Base-by-base conservation (phyloP, 2,888 invertebrate genomes). In the Petrolisthes cinctipes region DNA sequence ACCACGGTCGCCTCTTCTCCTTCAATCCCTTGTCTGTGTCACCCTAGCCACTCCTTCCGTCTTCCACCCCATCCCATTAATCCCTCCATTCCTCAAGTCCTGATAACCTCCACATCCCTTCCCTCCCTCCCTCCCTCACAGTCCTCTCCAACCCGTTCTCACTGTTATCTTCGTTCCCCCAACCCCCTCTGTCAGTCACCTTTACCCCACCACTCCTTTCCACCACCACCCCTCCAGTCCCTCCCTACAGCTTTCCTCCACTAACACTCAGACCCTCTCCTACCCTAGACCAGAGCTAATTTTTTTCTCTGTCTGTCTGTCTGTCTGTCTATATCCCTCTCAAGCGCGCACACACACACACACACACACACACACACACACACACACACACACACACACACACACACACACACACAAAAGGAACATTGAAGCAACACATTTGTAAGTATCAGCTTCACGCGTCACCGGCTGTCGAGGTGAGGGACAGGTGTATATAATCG, bases 381-480 rank as follows among this genome's bases (percentile, higher is more conserved):
- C 81, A 81, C 81, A 81, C 81, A 81, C 81, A 61, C 61, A 61
- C 61, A 61, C 61, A 61, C 81, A 61, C 61, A 81, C 51, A 37
- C 37, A 71, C n/a, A n/a, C n/a, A n/a, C n/a, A n/a, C n/a, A n/a
- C n/a, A n/a, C n/a, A n/a, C n/a, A n/a, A n/a, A n/a, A 11, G 68
- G 7, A 5, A 56, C 54, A 23, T 78, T 11, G 17, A 78, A 17
- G 14, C n/a, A n/a, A n/a, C 51, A 78, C 78, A 20, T 56, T 80
- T 61, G 61, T 61, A 61, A 61, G 61, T 61, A 61, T 61, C 61
- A 61, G 61, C 61, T 61, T 20, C 11, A 76, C 11, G 37, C 51
- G 51, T 20, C 76, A 4, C 11, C 78, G 5, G 53, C 6, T 51
- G 54, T 54, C 11, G 1, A 7, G 11, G n/a, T 53, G 54, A 53